Evolutionary conservation across 92 coral and sea anemone genomes (phyloP), one percentile per base, ranked within the genome.

Genomic region (Siderastrea siderea): DNA sequence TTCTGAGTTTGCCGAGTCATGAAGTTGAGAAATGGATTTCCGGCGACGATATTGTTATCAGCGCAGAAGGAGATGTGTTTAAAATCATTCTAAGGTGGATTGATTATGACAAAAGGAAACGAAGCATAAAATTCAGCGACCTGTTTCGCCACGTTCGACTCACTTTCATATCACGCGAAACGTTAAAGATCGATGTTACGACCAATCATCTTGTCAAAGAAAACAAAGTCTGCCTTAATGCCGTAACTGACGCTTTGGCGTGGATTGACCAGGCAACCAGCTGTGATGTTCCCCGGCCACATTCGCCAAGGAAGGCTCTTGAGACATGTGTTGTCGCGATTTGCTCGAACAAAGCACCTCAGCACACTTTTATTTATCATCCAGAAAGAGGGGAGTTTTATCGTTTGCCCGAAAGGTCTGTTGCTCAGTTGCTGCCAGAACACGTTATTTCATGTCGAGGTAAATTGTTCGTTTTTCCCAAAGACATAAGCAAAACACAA

Each of bases 11-110:
- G 48, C 79, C 79, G 43, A 53, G 79, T 26, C 63, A 75, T 43
- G 79, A 75, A 43, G 65, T 75, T 75, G 64, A 75, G 26, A 19
- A 75, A 52, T 75, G 61, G 63, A 55, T 75, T 54, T 75, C 79
- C 44, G 54, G 79, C 63, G 64, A 75, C 58, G 79, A 75, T 0
- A 53, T 75, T 50, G 48, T 75, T 17, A 17, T 75, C 11, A 38
- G 43, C n/a, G 47, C 79, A 26, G 79, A 75, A 49, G 79, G 26
- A 75, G 58, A 75, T 13, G 63, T 75, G 53, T 52, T 75, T 26
- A 12, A 75, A 52, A 12, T 43, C 47, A 54, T 53, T 19, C 8
- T 54, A 3, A 75, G 3, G 43, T 75, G 79, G 79, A 75, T 14
- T 19, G 48, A 52, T 53, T 47, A 52, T 63, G 10, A 74, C 1